Percentiles rank a stretch among this genome's conserved stretches.
Conservation (phyloP, 2,888 invertebrate genomes). For the Diaprepes abbreviatus region DNA sequence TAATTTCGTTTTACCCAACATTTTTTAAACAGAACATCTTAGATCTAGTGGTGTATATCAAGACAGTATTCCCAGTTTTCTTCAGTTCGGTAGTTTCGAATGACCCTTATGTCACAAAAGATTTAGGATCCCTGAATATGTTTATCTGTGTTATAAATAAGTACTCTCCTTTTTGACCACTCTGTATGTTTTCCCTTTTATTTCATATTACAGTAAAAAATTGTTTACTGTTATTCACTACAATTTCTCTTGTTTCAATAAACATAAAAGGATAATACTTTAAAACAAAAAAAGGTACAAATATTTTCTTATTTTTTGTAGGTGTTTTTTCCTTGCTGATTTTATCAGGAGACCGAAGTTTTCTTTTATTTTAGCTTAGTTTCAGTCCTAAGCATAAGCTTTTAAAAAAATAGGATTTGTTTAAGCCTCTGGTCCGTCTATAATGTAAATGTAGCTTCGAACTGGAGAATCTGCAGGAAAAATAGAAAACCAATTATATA, state of each 20-base stretch:
- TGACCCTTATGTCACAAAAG: no score
- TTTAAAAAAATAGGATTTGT: conserved; percentile 48
- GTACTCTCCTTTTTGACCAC: no score
- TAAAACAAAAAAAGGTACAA: neutral
- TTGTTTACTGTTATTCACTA: no score
- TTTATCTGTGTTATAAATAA: no score
- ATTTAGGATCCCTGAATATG: no score
- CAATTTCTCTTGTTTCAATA: neutral
- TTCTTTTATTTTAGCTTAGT: conserved; percentile 32
- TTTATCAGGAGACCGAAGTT: conserved; percentile 28
- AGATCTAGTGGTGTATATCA: no score
- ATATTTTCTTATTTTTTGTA: neutral
- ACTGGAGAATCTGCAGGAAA: conserved; percentile 35
- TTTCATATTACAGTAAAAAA: no score
- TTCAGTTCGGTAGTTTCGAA: no score
- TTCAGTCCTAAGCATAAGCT: conserved; percentile 45
- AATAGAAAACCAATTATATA: conserved; percentile 41
- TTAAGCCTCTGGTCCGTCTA: conserved; percentile 42
- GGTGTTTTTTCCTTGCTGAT: conserved; percentile 23
- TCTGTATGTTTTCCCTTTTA: no score
- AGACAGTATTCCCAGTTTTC: no score
- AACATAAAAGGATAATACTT: neutral
- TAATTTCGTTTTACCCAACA: no score
- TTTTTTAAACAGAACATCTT: no score
- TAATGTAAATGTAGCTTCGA: conserved; percentile 43